phyloP scores from a whole-genome alignment of 2,888 invertebrate species.

The Drosophila pegasa region DNA sequence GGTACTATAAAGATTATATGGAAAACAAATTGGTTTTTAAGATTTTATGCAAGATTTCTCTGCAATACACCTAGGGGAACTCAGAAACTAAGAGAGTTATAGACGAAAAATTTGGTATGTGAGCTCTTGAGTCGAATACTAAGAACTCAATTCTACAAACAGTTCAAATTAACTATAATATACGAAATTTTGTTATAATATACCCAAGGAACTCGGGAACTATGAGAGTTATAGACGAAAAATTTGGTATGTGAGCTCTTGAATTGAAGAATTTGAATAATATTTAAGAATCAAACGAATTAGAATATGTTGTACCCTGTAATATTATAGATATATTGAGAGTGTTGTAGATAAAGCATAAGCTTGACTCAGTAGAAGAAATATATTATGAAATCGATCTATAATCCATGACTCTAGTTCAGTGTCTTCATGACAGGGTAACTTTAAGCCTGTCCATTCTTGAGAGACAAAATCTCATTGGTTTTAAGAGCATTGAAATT shows the following conservation, averaged over 20 bases:
- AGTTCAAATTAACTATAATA: no score
- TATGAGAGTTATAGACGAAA: not conserved
- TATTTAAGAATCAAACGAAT: no score
- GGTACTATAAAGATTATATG: not conserved
- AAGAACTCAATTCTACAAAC: not conserved
- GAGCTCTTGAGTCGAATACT: no score
- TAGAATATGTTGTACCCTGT: not conserved
- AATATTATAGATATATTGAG: not conserved
- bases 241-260: no score
- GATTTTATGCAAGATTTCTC: not conserved
- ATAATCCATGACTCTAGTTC: not conserved
- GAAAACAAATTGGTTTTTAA: not conserved
- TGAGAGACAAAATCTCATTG: not conserved
- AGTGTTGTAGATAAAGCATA: not conserved
- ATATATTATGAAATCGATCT: not conserved
- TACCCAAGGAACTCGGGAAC: not conserved
- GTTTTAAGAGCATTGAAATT: conserved; percentile 1
- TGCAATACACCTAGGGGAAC: not conserved
- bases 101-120: not conserved
- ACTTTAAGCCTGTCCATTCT: not conserved
- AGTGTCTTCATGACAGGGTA: not conserved
- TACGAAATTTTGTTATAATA: not conserved
- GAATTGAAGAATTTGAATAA: no score
- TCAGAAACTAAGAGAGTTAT: not conserved
- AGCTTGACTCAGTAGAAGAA: not conserved